Evolutionary conservation across 2,888 invertebrate genomes (phyloP).

Genomic region (Alcis repandata): DNA sequence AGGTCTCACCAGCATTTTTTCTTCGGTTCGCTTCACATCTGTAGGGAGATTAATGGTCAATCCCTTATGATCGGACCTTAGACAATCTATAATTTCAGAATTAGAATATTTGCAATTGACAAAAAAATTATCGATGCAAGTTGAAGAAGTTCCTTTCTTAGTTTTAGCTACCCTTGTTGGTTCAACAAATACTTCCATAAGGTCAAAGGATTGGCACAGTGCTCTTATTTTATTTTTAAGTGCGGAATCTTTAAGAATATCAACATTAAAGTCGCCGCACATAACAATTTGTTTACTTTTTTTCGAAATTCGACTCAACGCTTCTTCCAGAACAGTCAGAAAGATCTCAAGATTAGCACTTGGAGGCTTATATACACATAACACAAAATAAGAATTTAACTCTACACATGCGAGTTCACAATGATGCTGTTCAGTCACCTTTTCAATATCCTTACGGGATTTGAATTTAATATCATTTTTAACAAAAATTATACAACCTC

Average conservation of each 20-base stretch:
- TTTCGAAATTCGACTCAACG: neutral
- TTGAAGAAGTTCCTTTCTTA: neutral
- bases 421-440: neutral
- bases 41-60: neutral
- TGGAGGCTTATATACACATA: neutral
- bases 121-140: slow-evolving; percentile 1
- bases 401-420: slow-evolving; percentile 2
- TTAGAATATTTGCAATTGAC: neutral
- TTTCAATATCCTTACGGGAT: neutral
- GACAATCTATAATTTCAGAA: neutral
- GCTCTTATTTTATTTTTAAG: neutral
- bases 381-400: neutral
- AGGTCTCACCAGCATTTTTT: neutral
- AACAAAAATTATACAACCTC: neutral
- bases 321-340: neutral
- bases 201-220: neutral
- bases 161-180: neutral
- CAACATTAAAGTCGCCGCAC: neutral
- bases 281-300: neutral
- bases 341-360: neutral
- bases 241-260: neutral
- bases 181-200: neutral
- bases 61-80: neutral
- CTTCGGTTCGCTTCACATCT: neutral
- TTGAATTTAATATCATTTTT: neutral